These are phyloP conservation scores for Hypselothyrea guttata DNA, from an alignment of 2,888 invertebrate genomes.

Conservation along the genomic window DNA sequence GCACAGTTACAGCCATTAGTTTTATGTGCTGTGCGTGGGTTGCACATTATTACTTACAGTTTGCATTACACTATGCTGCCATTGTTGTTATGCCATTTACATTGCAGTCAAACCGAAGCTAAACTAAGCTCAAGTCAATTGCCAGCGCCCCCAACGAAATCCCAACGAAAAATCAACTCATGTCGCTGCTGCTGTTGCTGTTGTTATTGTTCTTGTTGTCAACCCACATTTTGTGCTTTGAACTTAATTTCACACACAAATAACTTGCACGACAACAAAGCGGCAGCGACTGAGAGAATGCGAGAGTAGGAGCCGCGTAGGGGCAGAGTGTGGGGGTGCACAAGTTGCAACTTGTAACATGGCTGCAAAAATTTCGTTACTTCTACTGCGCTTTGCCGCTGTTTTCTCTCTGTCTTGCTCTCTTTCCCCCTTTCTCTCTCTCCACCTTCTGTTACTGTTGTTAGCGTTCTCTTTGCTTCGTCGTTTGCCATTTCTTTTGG, in stretches of 20 bases:
- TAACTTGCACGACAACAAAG: constrained; percentile 30
- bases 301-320: background rate
- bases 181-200: constrained; percentile 15
- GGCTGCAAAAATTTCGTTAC: constrained; percentile 42
- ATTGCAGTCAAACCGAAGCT: constrained; percentile 26
- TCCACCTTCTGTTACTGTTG: constrained; percentile 14
- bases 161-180: background rate
- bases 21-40: constrained; percentile 35
- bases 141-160: background rate
- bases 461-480: constrained; percentile 11
- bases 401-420: constrained; percentile 11
- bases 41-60: constrained; percentile 25
- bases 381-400: background rate
- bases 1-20: constrained; percentile 44
- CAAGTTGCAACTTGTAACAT: constrained; percentile 60
- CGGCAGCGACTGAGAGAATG: background rate
- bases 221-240: constrained; percentile 72
- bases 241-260: constrained; percentile 66
- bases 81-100: constrained; percentile 33
- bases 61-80: constrained; percentile 17
- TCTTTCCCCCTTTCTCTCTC: background rate
- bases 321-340: constrained; percentile 32
- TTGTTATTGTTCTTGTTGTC: constrained; percentile 20
- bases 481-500: constrained; percentile 33
- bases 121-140: background rate